phyloP scores from a whole-genome alignment of 2,888 invertebrate species.

The Andrena praecox region DNA sequence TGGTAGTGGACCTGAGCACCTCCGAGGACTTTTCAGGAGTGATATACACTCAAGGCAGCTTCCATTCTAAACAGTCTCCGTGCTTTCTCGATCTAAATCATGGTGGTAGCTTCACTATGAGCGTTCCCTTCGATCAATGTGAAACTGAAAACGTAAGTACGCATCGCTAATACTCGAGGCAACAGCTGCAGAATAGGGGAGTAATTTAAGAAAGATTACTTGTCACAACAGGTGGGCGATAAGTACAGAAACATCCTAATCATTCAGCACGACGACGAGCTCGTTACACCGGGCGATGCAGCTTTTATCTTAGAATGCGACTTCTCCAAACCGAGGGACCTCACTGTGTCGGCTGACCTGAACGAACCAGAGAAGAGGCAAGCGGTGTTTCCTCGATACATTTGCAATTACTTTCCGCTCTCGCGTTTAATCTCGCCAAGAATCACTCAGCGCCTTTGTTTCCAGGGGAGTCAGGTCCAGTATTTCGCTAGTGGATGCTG shows the following conservation, averaged over 20 bases:
- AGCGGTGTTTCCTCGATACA: background rate
- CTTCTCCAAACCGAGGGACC: constrained; percentile 86
- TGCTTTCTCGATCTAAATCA: constrained; percentile 86
- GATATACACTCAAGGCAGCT: constrained; percentile 88
- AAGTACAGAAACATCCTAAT: constrained; percentile 88
- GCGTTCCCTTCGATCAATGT: constrained; percentile 87
- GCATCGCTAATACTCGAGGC: too few relatives aligned
- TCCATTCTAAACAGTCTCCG: constrained; percentile 86
- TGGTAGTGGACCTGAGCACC: constrained; percentile 86
- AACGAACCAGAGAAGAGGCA: constrained; percentile 78
- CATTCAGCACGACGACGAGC: constrained; percentile 89
- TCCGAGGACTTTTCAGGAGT: constrained; percentile 87
- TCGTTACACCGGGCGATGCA: constrained; percentile 89
- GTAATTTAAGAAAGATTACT: constrained; percentile 4
- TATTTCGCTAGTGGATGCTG: constrained; percentile 74
- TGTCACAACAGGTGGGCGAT: constrained; percentile 85
- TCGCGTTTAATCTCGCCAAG: background rate
- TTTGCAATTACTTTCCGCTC: too few relatives aligned
- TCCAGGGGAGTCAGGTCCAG: constrained; percentile 69
- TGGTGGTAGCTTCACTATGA: constrained; percentile 86
- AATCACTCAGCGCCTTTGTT: constrained; percentile 1
- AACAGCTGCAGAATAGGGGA: background rate
- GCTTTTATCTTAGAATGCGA: constrained; percentile 89
- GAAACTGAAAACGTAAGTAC: constrained; percentile 85
- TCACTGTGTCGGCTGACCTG: constrained; percentile 86